Base-by-base conservation (phyloP, 2,797 vertebrate genomes). In the Hemitrygon akajei region DNA sequence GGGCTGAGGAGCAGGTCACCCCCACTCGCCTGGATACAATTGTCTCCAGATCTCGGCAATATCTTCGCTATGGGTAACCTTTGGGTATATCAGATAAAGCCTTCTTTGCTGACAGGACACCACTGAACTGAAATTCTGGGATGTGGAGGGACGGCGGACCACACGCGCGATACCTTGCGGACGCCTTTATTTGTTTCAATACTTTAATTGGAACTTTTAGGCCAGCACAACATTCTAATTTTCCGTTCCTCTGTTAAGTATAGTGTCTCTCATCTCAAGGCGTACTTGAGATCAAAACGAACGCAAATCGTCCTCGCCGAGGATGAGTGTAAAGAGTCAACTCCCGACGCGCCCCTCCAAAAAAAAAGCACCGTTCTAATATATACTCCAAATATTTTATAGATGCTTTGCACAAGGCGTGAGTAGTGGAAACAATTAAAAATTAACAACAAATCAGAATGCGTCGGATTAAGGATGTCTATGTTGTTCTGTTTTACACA, bases 71-170 rank as follows among this genome's bases (percentile, higher is more conserved):
- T 95, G 95, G 95, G 95, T 95, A 94, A 94, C 95, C 95, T 95
- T 97, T 96, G 40, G 25, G 91, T 93, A 71, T 37, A n/a, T n/a
- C n/a, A 75, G 91, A 76, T 69, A 96, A 96, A n/a, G 69, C 94
- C 96, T 97, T 95, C 94, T 96, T 96, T 96, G 96, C 96, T 96
- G 96, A 92, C 94, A 95, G 96, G 96, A 95, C 97, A 96, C 95
- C 95, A 95, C 94, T 95, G 95, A 96, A 95, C 27, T 96, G 95
- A 94, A 97, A 96, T 96, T 93, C 27, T 76, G 91, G 10, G 73
- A 56, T 56, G 16, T 93, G 91, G 27, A 75, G 7, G 16, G 71
- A 58, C 40, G 75, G 25, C 47, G 69, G 91, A 93, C 91, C 91
- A 93, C 91, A 93, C 91, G 47, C 37, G 22, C 37, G 37, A 92